Conservation (phyloP, 2,113 vertebrate species). For the Lepisosteus osseus region DNA sequence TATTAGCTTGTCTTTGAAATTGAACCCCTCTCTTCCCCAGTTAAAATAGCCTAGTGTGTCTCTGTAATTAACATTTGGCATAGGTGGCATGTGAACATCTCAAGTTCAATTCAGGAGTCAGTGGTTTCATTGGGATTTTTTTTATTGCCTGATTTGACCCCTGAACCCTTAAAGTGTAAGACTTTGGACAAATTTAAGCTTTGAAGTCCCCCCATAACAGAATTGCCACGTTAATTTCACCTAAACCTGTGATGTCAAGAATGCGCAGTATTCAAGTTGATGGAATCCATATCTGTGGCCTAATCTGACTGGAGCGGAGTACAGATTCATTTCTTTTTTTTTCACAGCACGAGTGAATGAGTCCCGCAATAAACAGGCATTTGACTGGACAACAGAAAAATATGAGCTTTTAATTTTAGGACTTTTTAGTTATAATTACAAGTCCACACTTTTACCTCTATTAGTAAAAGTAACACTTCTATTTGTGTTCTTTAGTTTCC, state of each 20-base stretch:
- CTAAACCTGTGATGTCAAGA: constrained; percentile 27
- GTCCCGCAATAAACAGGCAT: constrained; percentile 61
- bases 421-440: constrained; percentile 37
- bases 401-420: constrained; percentile 47
- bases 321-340: constrained; percentile 43
- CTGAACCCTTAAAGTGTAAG: too few relatives aligned
- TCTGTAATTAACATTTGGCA: background rate
- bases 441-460: constrained; percentile 41
- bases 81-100: background rate
- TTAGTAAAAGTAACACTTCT: constrained; percentile 19
- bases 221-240: background rate
- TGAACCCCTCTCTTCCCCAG: constrained; percentile 1
- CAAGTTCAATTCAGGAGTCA: background rate
- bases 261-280: constrained; percentile 56
- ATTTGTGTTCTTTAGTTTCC: background rate
- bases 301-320: constrained; percentile 66
- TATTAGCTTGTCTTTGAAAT: constrained; percentile 16
- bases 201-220: background rate
- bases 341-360: constrained; percentile 54
- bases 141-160: background rate
- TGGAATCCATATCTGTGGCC: constrained; percentile 56
- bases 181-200: too few relatives aligned
- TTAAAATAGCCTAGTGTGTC: constrained; percentile 1
- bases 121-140: background rate
- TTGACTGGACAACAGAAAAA: constrained; percentile 53